phyloP scores from a whole-genome alignment of 1,140 invertebrate species.

The Eurytemora carolleeae region DNA sequence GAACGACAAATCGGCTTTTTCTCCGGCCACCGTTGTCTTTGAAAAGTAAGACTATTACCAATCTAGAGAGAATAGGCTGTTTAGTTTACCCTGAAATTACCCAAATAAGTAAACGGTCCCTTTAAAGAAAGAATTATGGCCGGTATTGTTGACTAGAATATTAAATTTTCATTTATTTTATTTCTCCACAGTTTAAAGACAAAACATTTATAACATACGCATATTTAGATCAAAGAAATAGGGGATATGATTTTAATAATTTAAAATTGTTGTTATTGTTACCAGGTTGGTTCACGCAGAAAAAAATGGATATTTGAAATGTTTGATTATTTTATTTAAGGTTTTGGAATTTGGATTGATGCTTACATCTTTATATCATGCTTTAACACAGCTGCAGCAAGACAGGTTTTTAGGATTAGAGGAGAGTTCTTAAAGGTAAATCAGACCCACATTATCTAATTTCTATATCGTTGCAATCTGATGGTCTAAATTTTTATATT shows the following conservation, averaged over 20 bases:
- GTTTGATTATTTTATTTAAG: background rate
- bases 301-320: background rate
- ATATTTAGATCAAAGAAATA: background rate
- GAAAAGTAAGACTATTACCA: too few relatives aligned
- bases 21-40: too few relatives aligned
- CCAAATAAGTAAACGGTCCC: too few relatives aligned
- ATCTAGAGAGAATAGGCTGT: too few relatives aligned
- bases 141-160: too few relatives aligned
- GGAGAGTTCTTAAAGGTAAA: slow-evolving; percentile 39
- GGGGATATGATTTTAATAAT: too few relatives aligned
- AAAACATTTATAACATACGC: background rate
- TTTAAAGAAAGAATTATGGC: too few relatives aligned
- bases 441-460: background rate
- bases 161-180: too few relatives aligned
- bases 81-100: too few relatives aligned
- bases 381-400: slow-evolving; percentile 42
- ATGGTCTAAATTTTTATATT: background rate
- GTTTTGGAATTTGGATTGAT: background rate
- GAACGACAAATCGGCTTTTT: too few relatives aligned
- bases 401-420: slow-evolving; percentile 44
- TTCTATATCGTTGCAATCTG: background rate
- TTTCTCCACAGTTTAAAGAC: background rate
- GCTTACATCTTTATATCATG: slow-evolving; percentile 37
- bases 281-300: too few relatives aligned
- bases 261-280: too few relatives aligned